Base-by-base conservation (phyloP, 2,797 vertebrate genomes). In the Characodon lateralis region DNA sequence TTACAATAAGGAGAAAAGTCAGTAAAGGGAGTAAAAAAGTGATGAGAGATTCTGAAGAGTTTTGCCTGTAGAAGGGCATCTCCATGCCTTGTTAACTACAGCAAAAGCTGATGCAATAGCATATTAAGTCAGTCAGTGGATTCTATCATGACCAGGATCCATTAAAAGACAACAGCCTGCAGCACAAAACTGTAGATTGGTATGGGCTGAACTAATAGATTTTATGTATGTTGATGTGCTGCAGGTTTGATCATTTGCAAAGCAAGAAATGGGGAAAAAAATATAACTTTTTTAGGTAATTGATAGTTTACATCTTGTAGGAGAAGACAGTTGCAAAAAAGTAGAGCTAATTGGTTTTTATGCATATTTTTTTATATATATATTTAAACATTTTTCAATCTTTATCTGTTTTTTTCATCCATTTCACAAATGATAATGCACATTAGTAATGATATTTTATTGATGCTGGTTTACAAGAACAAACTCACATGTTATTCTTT, bases 31-130 rank as follows among this genome's bases (percentile, higher is more conserved):
- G 28, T 46, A 18, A 2, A 35, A 75, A 78, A 71, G 71, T 31
- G 24, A 78, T 77, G 80, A 84, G 84, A 78, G 82, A 68, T 83
- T 83, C 69, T 71, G 55, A 78, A 58, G 78, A 85, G 70, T 75
- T 82, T 66, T 74, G 89, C 88, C 83, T 80, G 79, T 50, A 89
- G 90, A 86, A 46, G 76, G 81, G 65, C 41, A 39, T 83, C 74
- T 81, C 71, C 31, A 80, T 88, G 84, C 78, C 86, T 76, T 76
- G 84, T 90, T 84, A 89, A 85, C 89, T 58, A 70, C 53, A 77
- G 83, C 78, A 69, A 69, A 63, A 85, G 89, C 89, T 92, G 90
- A 92, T 88, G 90, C 90, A 92, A 92, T 82, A 76, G 80, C 83
- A 77, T 81, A 87, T 89, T 90, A 88, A 89, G 84, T 87, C 83